phyloP scores from a whole-genome alignment of 2,888 invertebrate genomes.

The Ctenicera cuprea region DNA sequence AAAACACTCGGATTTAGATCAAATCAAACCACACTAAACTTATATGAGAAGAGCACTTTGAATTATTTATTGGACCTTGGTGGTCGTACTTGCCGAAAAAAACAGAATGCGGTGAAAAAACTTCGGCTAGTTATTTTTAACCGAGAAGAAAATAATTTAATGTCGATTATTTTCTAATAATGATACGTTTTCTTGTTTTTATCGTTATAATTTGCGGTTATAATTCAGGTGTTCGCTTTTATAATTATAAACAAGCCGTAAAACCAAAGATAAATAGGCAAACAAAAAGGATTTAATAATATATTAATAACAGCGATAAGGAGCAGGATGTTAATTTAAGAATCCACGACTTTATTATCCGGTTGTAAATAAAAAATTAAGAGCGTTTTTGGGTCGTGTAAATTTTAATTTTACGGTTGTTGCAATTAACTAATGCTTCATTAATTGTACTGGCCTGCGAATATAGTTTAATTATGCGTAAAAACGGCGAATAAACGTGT shows the following conservation, averaged over 20 bases:
- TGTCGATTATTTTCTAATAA: conserved; percentile 31
- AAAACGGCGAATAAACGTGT: no score
- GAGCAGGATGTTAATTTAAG: no score
- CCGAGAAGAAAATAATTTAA: not conserved
- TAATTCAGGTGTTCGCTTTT: not conserved
- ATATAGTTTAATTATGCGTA: no score
- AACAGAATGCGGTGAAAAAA: conserved; percentile 1
- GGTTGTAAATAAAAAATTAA: no score
- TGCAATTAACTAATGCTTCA: no score
- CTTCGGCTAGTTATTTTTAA: not conserved
- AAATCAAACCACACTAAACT: conserved; percentile 17
- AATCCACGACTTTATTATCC: no score
- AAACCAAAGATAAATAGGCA: conserved; percentile 13
- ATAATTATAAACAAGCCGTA: not conserved
- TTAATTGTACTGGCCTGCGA: no score
- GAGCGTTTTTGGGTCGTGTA: no score
- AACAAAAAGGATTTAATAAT: conserved; percentile 16
- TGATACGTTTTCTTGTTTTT: conserved; percentile 13
- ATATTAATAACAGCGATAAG: not conserved
- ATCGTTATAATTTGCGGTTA: not conserved
- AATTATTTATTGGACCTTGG: conserved; percentile 12
- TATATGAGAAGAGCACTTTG: not conserved
- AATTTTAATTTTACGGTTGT: no score
- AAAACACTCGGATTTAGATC: conserved; percentile 29
- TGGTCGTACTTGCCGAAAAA: not conserved